Evolutionary conservation across 2,113 vertebrate genomes (phyloP).

Genomic region (Psammodynastes pulverulentus): DNA sequence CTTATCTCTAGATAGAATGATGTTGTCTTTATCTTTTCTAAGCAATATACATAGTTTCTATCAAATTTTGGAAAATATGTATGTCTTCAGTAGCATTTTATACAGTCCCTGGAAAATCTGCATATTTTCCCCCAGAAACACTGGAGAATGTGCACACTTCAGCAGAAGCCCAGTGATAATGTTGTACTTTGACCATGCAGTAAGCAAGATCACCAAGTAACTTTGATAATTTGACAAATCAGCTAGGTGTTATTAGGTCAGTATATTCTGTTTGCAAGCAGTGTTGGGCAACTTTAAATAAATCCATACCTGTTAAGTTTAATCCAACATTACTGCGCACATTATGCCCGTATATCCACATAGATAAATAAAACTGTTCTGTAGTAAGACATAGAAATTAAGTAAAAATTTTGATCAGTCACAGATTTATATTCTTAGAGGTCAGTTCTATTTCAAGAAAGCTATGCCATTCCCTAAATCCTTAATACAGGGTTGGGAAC

Average conservation of each 20-base stretch:
- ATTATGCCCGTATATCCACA: background rate
- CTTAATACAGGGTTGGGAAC: background rate
- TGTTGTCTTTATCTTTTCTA: background rate
- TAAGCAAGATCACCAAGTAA: background rate
- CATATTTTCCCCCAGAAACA: background rate
- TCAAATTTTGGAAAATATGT: background rate
- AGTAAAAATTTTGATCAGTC: background rate
- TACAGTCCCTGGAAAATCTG: background rate
- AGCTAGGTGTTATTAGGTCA: background rate
- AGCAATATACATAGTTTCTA: background rate
- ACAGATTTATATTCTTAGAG: background rate
- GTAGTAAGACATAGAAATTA: background rate
- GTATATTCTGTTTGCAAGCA: background rate
- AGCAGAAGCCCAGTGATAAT: background rate
- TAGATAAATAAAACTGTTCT: background rate
- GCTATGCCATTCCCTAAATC: background rate
- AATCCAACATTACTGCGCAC: background rate
- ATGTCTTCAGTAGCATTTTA: background rate
- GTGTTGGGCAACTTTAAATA: background rate
- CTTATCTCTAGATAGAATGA: no score
- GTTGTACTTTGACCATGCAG: background rate
- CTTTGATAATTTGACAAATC: background rate
- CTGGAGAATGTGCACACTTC: background rate
- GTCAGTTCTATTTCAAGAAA: background rate
- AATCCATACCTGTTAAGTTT: background rate